These are phyloP conservation scores for Cyclina sinensis DNA, from an alignment of 1,140 invertebrate genomes.

Conservation along the genomic window DNA sequence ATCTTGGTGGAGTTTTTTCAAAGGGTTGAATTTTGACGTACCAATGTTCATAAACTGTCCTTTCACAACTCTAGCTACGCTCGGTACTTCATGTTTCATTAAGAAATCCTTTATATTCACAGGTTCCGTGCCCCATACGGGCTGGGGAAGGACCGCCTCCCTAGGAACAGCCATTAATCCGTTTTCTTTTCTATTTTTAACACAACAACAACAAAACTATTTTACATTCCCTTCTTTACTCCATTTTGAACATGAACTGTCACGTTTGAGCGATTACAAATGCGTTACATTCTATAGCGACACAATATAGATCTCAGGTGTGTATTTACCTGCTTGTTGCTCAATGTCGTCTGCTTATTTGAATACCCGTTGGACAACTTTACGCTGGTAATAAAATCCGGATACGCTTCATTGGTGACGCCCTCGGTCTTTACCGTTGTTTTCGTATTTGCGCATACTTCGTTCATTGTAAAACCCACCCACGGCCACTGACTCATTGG, in stretches of 20 bases:
- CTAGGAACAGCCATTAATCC: slow-evolving; percentile 46
- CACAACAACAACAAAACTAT: not conserved
- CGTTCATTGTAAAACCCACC: slow-evolving; percentile 24
- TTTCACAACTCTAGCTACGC: slow-evolving; percentile 96
- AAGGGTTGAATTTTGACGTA: slow-evolving; percentile 92
- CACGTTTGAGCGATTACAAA: slow-evolving; percentile 52
- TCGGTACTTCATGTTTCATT: slow-evolving; percentile 92
- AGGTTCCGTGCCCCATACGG: slow-evolving; percentile 93
- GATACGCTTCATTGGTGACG: slow-evolving; percentile 57
- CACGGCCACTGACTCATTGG: slow-evolving; percentile 9
- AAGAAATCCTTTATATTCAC: slow-evolving; percentile 93
- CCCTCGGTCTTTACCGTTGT: slow-evolving; percentile 8
- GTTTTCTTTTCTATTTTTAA: not conserved
- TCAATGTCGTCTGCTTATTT: slow-evolving; percentile 66
- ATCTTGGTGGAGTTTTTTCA: slow-evolving; percentile 89
- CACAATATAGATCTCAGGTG: slow-evolving; percentile 43
- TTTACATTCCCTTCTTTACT: slow-evolving; percentile 10
- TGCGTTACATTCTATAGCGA: slow-evolving; percentile 31
- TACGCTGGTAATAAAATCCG: slow-evolving; percentile 55
- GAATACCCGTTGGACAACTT: slow-evolving; percentile 67
- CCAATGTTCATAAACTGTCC: slow-evolving; percentile 96
- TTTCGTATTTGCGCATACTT: not conserved
- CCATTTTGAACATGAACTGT: slow-evolving; percentile 66
- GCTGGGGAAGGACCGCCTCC: slow-evolving; percentile 67
- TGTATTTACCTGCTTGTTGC: slow-evolving; percentile 49